phyloP scores from a whole-genome alignment of 2,113 vertebrate species.

The Microcebus tavaratra region DNA sequence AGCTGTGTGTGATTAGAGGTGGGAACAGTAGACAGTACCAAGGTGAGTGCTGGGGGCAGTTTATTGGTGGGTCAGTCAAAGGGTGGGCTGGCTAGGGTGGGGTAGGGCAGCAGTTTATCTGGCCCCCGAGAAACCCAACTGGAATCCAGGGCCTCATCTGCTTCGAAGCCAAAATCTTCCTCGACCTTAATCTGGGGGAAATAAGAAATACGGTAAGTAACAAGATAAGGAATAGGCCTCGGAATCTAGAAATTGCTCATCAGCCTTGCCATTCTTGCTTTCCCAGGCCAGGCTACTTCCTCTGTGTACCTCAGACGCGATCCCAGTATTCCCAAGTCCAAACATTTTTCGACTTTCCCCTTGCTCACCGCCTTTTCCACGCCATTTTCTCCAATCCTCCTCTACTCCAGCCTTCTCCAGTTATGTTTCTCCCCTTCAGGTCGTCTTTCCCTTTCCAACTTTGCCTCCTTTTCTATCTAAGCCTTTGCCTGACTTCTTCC shows the following conservation, averaged over 20 bases:
- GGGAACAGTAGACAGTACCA: neutral
- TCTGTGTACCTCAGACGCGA: neutral
- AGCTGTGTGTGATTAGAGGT: neutral
- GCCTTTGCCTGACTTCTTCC: neutral
- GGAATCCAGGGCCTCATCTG: conserved; percentile 77
- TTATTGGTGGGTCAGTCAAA: conserved; percentile 80
- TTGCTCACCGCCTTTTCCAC: no score
- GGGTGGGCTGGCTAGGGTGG: conserved; percentile 79
- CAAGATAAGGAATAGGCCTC: neutral
- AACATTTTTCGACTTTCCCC: rapidly evolving
- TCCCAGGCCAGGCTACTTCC: no score
- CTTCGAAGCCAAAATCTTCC: conserved; percentile 82
- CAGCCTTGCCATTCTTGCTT: rapidly evolving
- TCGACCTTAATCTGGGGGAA: conserved; percentile 79
- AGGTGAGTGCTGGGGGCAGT: neutral
- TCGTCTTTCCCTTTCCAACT: neutral
- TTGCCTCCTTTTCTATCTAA: neutral
- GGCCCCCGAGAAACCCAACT: conserved; percentile 77
- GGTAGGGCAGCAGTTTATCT: conserved; percentile 81
- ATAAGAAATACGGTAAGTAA: neutral
- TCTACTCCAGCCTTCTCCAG: rapidly evolving
- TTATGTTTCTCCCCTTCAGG: no score
- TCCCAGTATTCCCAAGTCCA: neutral
- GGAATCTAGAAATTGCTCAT: neutral
- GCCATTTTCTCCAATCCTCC: neutral